Conservation (phyloP, 1,140 invertebrate species). For the Carposina sasakii region DNA sequence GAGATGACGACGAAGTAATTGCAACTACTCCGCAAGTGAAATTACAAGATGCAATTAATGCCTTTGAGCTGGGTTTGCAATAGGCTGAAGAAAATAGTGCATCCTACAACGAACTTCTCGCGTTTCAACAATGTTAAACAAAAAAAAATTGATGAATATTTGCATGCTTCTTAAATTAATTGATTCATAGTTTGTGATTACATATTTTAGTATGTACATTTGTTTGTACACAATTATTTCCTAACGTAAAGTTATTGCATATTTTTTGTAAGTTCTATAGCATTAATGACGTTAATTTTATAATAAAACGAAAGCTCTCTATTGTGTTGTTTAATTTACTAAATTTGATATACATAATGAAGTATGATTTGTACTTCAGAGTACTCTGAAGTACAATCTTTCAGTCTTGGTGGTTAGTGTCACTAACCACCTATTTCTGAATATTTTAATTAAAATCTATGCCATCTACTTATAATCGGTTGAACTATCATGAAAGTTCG, state of each 20-base stretch:
- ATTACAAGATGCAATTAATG: constrained; percentile 34
- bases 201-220: constrained; percentile 22
- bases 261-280: no score
- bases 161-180: constrained; percentile 26
- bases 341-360: constrained; percentile 20
- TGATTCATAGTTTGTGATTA: constrained; percentile 28
- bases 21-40: constrained; percentile 33
- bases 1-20: constrained; percentile 34
- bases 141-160: constrained; percentile 37
- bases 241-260: no score
- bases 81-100: constrained; percentile 45
- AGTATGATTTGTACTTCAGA: constrained; percentile 18
- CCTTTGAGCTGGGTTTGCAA: constrained; percentile 43
- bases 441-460: no score
- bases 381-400: no score
- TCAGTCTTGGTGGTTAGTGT: no score
- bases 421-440: no score
- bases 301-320: constrained; percentile 29
- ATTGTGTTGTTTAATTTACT: constrained; percentile 27
- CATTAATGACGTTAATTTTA: no score
- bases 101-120: constrained; percentile 41
- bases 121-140: constrained; percentile 34
- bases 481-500: no score
- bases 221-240: constrained; percentile 21
- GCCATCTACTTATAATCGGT: no score